Base-by-base conservation (phyloP, 2,888 invertebrate genomes). In the Timandra comae region DNA sequence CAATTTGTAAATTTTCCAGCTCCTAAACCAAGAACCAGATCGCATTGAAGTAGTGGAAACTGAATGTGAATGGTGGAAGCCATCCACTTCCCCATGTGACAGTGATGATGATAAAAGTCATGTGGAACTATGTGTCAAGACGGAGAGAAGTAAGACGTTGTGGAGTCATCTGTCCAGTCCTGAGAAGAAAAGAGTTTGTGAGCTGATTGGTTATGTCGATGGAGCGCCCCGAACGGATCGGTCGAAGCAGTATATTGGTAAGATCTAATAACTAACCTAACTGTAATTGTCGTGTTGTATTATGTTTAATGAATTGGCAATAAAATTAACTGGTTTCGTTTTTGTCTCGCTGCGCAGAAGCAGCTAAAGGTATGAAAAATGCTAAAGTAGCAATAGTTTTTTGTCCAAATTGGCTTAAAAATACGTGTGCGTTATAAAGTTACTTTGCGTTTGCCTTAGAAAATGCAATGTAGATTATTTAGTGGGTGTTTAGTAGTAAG, bases 81-180 rank as follows among this genome's bases (percentile, higher is more conserved):
- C 77, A 0, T 56, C 58, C 0, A 16, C 4, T 16, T 62, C 74
- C 2, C 70, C 74, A 6, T 39, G 52, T 0, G 74, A 71, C 2
- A 55, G 48, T 10, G 74, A 72, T 0, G 54, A 56, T 2, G 10
- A 35, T 4, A 63, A 54, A 36, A 39, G 49, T 0, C 69, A 68
- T 2, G 77, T 80, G 16, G 81, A 86, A 43, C 64, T 89, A 16
- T 84, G 85, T 46, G 87, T 88, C 1, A 86, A 86, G 50, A 79
- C 79, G 1, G 88, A 87, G 42, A 79, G 88, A 30, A 80, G 84
- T 25, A 73, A 82, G 42, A 87, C 84, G 0, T 56, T 88, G 21
- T 89, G 89, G 86, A 88, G 89, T 11, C 88, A 90, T 46, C 80
- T 91, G 21, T 88, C 89, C 1, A 88, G 89, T 38, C 89, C 91